A percentile compares a stretch with the other conserved stretches of the same genome.
Conservation (phyloP, 2,888 invertebrate species). For the Bellardia pandia region DNA sequence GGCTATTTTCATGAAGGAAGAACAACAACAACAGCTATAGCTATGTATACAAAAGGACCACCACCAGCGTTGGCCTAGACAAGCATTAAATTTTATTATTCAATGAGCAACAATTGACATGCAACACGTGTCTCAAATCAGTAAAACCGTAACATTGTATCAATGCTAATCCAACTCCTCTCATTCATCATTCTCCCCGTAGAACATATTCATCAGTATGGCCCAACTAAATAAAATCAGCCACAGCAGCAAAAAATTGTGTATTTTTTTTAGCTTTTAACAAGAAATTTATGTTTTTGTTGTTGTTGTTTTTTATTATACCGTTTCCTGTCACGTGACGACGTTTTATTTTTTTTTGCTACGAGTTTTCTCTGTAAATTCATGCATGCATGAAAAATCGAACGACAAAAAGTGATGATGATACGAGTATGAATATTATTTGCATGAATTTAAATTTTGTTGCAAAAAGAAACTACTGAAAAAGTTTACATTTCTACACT, state of each 20-base stretch:
- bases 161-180: constrained; percentile 63
- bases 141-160: constrained; percentile 65
- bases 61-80: constrained; percentile 25
- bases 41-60: constrained; percentile 16
- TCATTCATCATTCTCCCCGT: not conserved
- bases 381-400: constrained; percentile 37
- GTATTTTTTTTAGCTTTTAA: constrained; percentile 40
- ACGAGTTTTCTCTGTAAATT: constrained; percentile 7
- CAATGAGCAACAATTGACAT: constrained; percentile 71
- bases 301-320: constrained; percentile 51
- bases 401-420: constrained; percentile 39
- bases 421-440: constrained; percentile 56
- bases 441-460: constrained; percentile 61
- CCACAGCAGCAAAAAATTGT: constrained; percentile 39
- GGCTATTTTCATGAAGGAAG: too few relatives aligned
- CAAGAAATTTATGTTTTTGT: constrained; percentile 62
- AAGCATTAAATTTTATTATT: constrained; percentile 58
- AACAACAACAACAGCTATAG: not conserved
- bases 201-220: not conserved
- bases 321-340: constrained; percentile 70
- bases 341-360: constrained; percentile 49
- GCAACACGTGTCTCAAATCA: constrained; percentile 72
- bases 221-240: not conserved
- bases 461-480: not conserved
- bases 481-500: not conserved